Evolutionary conservation across 2,888 invertebrate genomes (phyloP), one percentile per base, ranked within the genome.

Genomic region (Caenorhabditis sp.): DNA sequence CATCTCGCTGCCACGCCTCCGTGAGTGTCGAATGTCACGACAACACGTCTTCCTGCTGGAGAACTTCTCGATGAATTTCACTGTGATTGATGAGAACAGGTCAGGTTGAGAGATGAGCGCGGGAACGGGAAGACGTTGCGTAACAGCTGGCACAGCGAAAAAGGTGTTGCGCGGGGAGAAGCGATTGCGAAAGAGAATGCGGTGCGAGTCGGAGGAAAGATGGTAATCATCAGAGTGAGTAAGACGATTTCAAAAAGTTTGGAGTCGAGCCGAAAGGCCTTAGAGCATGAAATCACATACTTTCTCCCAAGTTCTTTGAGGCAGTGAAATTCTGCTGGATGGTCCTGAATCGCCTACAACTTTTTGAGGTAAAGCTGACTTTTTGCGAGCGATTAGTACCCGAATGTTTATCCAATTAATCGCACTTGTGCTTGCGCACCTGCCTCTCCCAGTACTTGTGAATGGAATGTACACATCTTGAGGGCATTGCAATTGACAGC

Each of bases 351-450:
- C n/a, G n/a, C n/a, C n/a, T 5, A 30, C 9, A 7, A 37, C 35
- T 53, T 41, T 41, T 26, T 61, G 61, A 48, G 61, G 48, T 61
- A 61, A 61, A 61, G 35, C 37, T 13, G 2, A 37, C 13, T 26
- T 45, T 46, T 24, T 46, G 35, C 39, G n/a, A n/a, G n/a, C n/a
- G n/a, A n/a, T n/a, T n/a, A n/a, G n/a, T n/a, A n/a, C n/a, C n/a
- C n/a, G 41, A 62, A 52, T 52, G 52, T 62, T 50, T 50, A 62
- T 52, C 39, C 50, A 62, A 62, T 62, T 62, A 62, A 30, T 50
- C 39, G 8, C 15, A 15, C 15, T 20, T 46, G 26, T 62, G 62
- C 50, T 62, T 52, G 35, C 41, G 35, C 62, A 62, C 62, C 62
- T 62, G 62, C 52, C 37, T 37, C 37, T 26, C 7, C 46, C 8